Conservation (phyloP, 2,888 invertebrate species). For the Drosophila aldrichi region DNA sequence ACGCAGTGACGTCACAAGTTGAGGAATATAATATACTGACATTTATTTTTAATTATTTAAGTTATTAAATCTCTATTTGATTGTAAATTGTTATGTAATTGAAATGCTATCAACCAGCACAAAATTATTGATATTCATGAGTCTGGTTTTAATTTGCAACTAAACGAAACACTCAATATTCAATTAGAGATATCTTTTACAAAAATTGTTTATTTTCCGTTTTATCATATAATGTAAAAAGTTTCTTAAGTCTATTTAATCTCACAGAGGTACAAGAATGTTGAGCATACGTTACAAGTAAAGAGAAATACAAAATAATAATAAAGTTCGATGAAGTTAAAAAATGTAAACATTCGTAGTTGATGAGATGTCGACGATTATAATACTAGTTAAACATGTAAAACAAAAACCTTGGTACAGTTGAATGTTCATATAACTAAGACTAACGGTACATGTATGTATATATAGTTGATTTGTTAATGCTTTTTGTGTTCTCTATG, state of each 20-base stretch:
- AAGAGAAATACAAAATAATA: slow-evolving; percentile 9
- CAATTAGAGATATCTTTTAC: not conserved
- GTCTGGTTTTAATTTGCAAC: not conserved
- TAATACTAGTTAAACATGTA: slow-evolving; percentile 49
- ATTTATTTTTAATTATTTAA: not conserved
- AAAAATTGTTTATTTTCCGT: slow-evolving; percentile 26
- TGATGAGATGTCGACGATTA: slow-evolving; percentile 34
- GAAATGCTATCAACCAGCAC: too few relatives aligned
- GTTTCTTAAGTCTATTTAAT: slow-evolving; percentile 60
- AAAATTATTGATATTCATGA: too few relatives aligned
- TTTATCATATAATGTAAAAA: slow-evolving; percentile 50
- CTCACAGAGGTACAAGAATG: slow-evolving; percentile 71
- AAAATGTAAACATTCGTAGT: slow-evolving; percentile 15
- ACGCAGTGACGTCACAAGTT: slow-evolving; percentile 22
- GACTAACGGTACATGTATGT: not conserved
- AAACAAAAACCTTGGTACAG: slow-evolving; percentile 43
- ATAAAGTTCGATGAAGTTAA: slow-evolving; percentile 28
- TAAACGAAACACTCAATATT: not conserved
- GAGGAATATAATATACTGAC: slow-evolving; percentile 2
- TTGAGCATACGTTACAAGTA: slow-evolving; percentile 49
- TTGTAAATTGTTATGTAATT: not conserved
- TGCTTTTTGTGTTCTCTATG: slow-evolving; percentile 3
- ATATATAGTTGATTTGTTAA: not conserved
- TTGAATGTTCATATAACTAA: slow-evolving; percentile 16
- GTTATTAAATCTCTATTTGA: not conserved